Conservation (phyloP, 2,888 invertebrate species). For the Acanthosepion lycidas region DNA sequence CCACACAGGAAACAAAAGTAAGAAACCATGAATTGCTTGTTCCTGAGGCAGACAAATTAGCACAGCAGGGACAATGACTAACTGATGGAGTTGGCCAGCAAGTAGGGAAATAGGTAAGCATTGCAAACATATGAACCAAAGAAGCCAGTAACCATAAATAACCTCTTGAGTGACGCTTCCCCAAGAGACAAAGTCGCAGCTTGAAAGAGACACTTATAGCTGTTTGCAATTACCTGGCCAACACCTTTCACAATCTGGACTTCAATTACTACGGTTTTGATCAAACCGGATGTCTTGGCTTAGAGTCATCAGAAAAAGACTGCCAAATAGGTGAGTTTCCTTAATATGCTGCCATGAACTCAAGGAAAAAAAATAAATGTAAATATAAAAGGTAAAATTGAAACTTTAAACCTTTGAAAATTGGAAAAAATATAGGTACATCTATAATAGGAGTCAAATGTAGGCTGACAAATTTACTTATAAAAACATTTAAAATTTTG, state of each 20-base stretch:
- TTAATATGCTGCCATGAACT: no score
- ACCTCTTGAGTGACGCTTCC: neutral
- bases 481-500: no score
- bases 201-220: constrained; percentile 33
- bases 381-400: no score
- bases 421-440: no score
- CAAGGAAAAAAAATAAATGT: no score
- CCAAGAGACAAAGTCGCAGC: neutral
- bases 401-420: no score
- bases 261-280: neutral
- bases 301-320: neutral
- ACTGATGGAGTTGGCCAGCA: neutral
- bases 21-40: neutral
- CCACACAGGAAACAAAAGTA: neutral
- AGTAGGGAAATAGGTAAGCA: neutral
- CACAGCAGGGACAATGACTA: neutral
- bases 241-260: neutral
- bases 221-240: neutral
- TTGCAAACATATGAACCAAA: neutral
- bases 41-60: neutral
- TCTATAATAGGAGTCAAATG: no score
- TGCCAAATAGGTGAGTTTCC: neutral
- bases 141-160: neutral
- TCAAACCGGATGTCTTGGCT: neutral
- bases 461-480: no score